Evolutionary conservation across 2,888 invertebrate genomes (phyloP).

Genomic region (Phortica magna): DNA sequence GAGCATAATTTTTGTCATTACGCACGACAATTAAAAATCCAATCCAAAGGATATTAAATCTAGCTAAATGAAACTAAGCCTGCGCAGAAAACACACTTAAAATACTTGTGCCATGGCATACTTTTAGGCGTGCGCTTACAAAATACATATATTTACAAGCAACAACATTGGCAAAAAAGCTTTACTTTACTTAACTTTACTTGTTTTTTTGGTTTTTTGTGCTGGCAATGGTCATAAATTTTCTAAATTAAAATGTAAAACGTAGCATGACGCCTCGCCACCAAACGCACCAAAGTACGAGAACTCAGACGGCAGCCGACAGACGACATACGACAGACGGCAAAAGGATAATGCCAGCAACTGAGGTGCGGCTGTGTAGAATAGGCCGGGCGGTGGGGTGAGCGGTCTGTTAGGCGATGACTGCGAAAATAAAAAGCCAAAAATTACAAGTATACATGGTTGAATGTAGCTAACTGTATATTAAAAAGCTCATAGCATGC

Average conservation of each 20-base stretch:
- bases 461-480: not conserved
- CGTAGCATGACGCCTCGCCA: slow-evolving; percentile 18
- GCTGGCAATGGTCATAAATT: slow-evolving; percentile 36
- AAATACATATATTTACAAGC: not conserved
- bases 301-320: not conserved
- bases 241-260: slow-evolving; percentile 39
- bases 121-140: not conserved
- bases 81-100: not conserved
- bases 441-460: slow-evolving; percentile 35
- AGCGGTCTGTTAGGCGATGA: not conserved
- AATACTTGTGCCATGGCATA: not conserved
- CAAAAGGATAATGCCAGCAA: not conserved
- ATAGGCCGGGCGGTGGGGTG: too few relatives aligned
- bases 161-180: not conserved
- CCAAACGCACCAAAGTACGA: not conserved
- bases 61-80: slow-evolving; percentile 10
- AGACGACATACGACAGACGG: not conserved
- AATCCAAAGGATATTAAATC: not conserved
- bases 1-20: slow-evolving; percentile 1
- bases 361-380: not conserved
- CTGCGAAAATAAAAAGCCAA: slow-evolving; percentile 22
- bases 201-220: not conserved
- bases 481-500: not conserved
- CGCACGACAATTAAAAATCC: slow-evolving; percentile 8
- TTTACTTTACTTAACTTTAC: not conserved